Conservation (phyloP, 2,797 vertebrate species). For the Semaprochilodus insignis region DNA sequence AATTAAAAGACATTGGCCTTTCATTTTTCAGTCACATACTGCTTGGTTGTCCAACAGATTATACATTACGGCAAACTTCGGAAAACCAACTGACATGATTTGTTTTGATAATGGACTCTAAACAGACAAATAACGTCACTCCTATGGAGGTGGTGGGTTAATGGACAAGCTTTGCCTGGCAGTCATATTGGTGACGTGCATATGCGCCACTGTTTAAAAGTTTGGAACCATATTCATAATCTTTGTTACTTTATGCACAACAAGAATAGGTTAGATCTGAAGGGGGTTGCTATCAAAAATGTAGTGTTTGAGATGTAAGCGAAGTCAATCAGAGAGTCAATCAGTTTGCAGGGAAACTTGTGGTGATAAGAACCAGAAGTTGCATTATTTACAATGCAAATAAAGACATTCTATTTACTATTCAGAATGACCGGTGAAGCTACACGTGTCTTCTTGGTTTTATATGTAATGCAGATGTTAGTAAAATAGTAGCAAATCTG, state of each 20-base stretch:
- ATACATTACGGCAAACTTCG: constrained; percentile 1
- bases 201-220: neutral
- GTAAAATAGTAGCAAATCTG: too few species aligned
- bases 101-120: constrained; percentile 32
- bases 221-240: neutral
- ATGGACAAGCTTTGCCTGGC: constrained; percentile 8
- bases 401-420: too few species aligned
- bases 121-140: constrained; percentile 43
- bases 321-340: too few species aligned
- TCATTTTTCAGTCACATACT: constrained; percentile 5
- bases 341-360: too few species aligned
- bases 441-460: too few species aligned
- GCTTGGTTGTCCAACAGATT: neutral
- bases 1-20: constrained; percentile 17
- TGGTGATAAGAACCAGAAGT: too few species aligned
- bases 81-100: constrained; percentile 21
- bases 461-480: too few species aligned
- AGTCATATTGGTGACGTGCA: neutral
- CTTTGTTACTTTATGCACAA: neutral
- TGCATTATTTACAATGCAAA: too few species aligned
- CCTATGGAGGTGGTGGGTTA: constrained; percentile 44
- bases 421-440: too few species aligned
- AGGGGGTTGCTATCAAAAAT: too few species aligned
- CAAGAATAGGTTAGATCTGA: too few species aligned
- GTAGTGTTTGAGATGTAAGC: too few species aligned